Conservation (phyloP, 2,113 vertebrate genomes). For the Corythornis vintsioides region DNA sequence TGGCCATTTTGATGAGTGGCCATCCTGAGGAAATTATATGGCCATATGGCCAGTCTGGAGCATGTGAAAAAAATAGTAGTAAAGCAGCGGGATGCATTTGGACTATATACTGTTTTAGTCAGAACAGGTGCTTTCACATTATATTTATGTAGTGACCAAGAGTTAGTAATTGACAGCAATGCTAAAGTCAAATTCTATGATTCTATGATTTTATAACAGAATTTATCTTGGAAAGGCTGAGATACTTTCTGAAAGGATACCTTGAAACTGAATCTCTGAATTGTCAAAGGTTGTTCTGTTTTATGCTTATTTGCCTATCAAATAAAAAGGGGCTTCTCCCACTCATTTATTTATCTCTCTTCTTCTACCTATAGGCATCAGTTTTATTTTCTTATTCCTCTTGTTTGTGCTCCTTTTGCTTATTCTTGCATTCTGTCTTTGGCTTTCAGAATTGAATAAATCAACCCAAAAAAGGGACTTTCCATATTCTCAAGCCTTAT, state of each 20-base stretch:
- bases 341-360: not conserved
- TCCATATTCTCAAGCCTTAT: not conserved
- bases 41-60: conserved; percentile 47
- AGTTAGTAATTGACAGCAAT: not conserved
- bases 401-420: not conserved
- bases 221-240: not conserved
- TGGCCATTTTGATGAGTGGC: not conserved
- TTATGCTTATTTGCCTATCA: not conserved
- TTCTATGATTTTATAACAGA: not conserved
- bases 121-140: conserved; percentile 5
- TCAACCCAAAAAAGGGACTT: not conserved
- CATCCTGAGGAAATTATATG: conserved; percentile 6
- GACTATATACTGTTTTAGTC: conserved; percentile 12
- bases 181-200: not conserved
- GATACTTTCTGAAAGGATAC: not conserved
- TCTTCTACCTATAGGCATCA: not conserved
- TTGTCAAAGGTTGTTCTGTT: not conserved
- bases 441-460: not conserved
- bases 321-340: not conserved
- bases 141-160: not conserved
- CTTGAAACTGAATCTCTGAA: not conserved
- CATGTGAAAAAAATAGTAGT: conserved; percentile 31
- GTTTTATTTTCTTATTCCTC: not conserved
- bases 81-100: conserved; percentile 26
- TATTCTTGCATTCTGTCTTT: not conserved